Conservation (phyloP, 2,113 vertebrate genomes). For the Danio rerio region DNA sequence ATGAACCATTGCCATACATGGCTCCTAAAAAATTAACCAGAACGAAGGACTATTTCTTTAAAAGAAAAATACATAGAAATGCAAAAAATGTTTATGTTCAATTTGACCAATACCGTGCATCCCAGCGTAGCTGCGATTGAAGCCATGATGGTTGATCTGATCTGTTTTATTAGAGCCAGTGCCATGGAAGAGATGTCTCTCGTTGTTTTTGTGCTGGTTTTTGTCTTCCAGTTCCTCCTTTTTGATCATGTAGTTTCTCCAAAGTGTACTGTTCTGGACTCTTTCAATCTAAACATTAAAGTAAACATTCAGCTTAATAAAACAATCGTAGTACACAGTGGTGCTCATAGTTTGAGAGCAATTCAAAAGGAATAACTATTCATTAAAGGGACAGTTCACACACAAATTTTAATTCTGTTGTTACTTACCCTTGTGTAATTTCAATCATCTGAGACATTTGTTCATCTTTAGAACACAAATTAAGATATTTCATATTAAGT, state of each 20-base stretch:
- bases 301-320: conserved; percentile 5
- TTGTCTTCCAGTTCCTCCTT: conserved; percentile 82
- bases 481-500: no score
- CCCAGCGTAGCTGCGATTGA: conserved; percentile 89
- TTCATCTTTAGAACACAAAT: no score
- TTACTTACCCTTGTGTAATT: no score
- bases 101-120: conserved; percentile 77
- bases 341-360: neutral
- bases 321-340: neutral
- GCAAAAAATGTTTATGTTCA: neutral
- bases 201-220: conserved; percentile 78
- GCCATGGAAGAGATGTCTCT: conserved; percentile 85
- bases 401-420: no score
- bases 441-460: no score
- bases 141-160: conserved; percentile 79
- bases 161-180: conserved; percentile 64
- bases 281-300: conserved; percentile 82
- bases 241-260: conserved; percentile 84
- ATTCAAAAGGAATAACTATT: neutral
- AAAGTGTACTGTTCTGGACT: conserved; percentile 83
- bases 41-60: neutral
- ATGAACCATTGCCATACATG: conserved; percentile 75
- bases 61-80: conserved; percentile 33
- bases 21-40: conserved; percentile 59
- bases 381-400: no score